These are phyloP conservation scores for Theodoxus fluviatilis DNA, from an alignment of 2,888 invertebrate genomes.

Conservation along the genomic window DNA sequence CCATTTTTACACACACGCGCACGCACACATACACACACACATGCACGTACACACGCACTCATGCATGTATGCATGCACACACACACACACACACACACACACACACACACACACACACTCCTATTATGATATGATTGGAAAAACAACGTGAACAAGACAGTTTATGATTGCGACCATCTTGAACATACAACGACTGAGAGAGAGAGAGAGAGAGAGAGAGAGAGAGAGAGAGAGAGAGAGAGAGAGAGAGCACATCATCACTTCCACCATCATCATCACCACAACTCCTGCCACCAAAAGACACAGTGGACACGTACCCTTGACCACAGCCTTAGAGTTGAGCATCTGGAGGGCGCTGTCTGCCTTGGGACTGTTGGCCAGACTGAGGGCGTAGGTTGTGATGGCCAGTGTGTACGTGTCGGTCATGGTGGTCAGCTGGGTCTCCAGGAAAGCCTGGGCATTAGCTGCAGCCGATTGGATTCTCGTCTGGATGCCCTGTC, in stretches of 20 bases:
- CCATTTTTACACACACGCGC: background rate
- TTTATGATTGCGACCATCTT: too few relatives aligned
- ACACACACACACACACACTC: constrained; percentile 11
- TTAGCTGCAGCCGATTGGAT: constrained; percentile 37
- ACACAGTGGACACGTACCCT: constrained; percentile 50
- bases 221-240: too few relatives aligned
- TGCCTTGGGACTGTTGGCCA: constrained; percentile 48
- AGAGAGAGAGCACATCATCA: background rate
- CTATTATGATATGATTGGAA: too few relatives aligned
- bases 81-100: constrained; percentile 16
- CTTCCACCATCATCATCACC: background rate
- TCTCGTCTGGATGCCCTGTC: constrained; percentile 37
- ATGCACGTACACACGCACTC: constrained; percentile 2
- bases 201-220: too few relatives aligned
- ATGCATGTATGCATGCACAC: background rate
- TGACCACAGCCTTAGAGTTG: constrained; percentile 42
- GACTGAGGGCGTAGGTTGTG: constrained; percentile 54
- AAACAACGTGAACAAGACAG: background rate
- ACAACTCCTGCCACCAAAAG: too few relatives aligned
- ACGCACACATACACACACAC: constrained; percentile 13
- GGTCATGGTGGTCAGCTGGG: constrained; percentile 43
- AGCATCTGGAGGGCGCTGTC: constrained; percentile 40
- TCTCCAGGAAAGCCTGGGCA: constrained; percentile 61
- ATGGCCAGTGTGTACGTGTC: constrained; percentile 59
- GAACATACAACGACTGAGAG: too few relatives aligned